Evolutionary conservation across 2,797 vertebrate genomes (phyloP).

Genomic region (Naso thynnoides): DNA sequence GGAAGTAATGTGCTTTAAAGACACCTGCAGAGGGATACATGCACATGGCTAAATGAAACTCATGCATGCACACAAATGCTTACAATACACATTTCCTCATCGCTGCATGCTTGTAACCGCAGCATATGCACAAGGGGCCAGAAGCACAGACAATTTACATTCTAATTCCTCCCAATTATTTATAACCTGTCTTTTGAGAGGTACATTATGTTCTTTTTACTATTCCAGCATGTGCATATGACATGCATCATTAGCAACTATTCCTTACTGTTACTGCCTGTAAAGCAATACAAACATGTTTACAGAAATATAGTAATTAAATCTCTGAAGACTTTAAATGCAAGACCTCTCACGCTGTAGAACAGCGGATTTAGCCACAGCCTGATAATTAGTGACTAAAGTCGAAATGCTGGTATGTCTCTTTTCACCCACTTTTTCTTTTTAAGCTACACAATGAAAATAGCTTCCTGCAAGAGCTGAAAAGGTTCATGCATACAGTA

Average conservation of each 20-base stretch:
- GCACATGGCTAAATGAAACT: conserved; percentile 14
- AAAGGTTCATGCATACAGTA: neutral
- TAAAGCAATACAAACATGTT: neutral
- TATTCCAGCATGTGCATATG: neutral
- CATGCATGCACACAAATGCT: conserved; percentile 15
- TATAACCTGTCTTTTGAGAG: neutral
- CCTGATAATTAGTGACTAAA: conserved; percentile 18
- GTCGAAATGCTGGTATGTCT: neutral
- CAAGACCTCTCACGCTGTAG: conserved; percentile 2
- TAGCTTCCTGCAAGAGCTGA: too few species aligned
- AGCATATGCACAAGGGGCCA: conserved; percentile 18
- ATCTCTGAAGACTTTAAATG: neutral
- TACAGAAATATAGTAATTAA: conserved; percentile 1
- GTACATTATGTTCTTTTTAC: neutral
- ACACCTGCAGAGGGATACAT: conserved; percentile 9
- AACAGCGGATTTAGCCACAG: neutral
- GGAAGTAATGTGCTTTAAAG: conserved; percentile 13
- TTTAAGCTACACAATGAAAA: conserved; percentile 5
- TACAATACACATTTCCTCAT: conserved; percentile 11
- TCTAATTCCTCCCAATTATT: conserved; percentile 4
- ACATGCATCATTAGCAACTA: conserved; percentile 19
- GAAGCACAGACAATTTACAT: conserved; percentile 24
- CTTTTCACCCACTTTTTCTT: conserved; percentile 4
- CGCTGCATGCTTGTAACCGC: conserved; percentile 14
- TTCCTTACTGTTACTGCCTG: neutral